Conservation (phyloP, 2,113 vertebrate species). For the Centropus unirufus region DNA sequence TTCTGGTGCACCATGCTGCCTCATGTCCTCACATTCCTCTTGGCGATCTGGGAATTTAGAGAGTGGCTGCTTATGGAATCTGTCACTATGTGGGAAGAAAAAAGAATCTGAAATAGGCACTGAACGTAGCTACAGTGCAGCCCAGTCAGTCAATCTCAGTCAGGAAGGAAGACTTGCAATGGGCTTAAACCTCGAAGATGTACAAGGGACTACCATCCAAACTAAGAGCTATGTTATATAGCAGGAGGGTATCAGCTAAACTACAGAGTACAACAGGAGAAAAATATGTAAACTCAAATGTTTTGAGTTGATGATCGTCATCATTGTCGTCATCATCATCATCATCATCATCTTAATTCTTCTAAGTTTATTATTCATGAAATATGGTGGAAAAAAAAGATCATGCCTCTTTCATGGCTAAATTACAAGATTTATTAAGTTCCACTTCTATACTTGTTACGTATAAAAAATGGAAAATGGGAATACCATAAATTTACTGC, state of each 20-base stretch:
- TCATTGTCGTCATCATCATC: neutral
- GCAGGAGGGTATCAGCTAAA: neutral
- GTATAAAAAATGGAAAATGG: neutral
- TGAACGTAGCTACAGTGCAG: neutral
- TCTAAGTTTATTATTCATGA: neutral
- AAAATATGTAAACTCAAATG: neutral
- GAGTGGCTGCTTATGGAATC: neutral
- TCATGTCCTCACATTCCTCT: constrained; percentile 31
- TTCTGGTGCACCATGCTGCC: neutral
- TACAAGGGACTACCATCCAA: constrained; percentile 8
- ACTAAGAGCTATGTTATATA: neutral
- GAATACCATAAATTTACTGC: neutral
- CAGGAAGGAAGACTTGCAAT: constrained; percentile 7
- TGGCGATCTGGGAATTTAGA: constrained; percentile 30
- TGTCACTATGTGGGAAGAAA: neutral
- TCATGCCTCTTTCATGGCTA: constrained; percentile 9
- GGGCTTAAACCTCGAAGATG: constrained; percentile 10
- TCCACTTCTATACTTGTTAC: neutral
- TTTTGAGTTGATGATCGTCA: neutral
- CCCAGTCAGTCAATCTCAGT: constrained; percentile 1
- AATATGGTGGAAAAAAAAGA: neutral
- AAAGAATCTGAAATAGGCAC: neutral
- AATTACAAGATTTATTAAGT: constrained; percentile 1
- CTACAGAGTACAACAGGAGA: neutral
- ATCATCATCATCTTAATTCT: neutral